These are phyloP conservation scores for Melanotaenia pygmaea DNA, from an alignment of 2,797 vertebrate species.

Conservation along the genomic window DNA sequence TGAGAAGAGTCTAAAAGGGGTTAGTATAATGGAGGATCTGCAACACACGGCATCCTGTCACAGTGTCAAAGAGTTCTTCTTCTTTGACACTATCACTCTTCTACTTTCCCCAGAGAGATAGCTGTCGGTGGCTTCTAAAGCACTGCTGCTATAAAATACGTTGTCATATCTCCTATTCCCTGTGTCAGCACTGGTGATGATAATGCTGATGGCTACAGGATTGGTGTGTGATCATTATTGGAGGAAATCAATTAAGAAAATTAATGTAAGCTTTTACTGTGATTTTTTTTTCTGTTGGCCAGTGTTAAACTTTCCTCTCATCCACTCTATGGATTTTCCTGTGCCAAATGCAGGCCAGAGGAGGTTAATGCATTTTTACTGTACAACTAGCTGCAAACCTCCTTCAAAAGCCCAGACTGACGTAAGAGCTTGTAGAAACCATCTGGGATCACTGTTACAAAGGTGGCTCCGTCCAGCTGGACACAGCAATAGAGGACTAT, in stretches of 20 bases:
- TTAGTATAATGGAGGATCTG: constrained; percentile 57
- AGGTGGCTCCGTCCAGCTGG: constrained; percentile 47
- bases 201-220: constrained; percentile 74
- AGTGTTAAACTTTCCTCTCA: constrained; percentile 67
- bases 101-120: constrained; percentile 53
- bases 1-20: constrained; percentile 53
- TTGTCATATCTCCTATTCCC: constrained; percentile 82
- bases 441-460: constrained; percentile 67
- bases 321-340: constrained; percentile 69
- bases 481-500: constrained; percentile 22
- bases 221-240: constrained; percentile 75
- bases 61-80: constrained; percentile 66
- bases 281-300: constrained; percentile 62
- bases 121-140: constrained; percentile 64
- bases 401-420: constrained; percentile 67
- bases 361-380: constrained; percentile 94
- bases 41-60: constrained; percentile 60
- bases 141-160: constrained; percentile 76
- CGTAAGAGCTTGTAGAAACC: constrained; percentile 69
- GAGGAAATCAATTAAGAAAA: constrained; percentile 91
- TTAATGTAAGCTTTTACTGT: constrained; percentile 85
- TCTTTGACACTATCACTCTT: constrained; percentile 39
- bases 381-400: constrained; percentile 76
- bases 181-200: constrained; percentile 74
- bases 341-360: constrained; percentile 84